phyloP scores from a whole-genome alignment of 2,797 vertebrate genomes.

The Coregonus ussuriensis region DNA sequence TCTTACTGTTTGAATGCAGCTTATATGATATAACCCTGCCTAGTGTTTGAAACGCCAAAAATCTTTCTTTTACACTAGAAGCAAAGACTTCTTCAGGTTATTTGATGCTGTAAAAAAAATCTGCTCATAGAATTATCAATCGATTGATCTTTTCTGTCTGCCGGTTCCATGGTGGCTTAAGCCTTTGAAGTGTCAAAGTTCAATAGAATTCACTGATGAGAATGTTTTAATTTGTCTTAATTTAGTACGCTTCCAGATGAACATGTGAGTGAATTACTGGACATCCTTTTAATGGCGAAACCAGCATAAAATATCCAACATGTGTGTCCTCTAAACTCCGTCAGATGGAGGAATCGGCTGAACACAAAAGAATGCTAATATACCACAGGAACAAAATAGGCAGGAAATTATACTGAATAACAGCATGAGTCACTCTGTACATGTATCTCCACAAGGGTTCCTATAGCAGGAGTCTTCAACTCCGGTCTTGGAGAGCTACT shows the following conservation, averaged over 20 bases:
- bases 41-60: neutral
- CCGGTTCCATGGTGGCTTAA: neutral
- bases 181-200: neutral
- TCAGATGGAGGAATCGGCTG: neutral
- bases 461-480: neutral
- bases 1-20: neutral
- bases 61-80: neutral
- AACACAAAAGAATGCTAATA: neutral
- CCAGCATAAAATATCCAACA: neutral
- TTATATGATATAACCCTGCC: neutral
- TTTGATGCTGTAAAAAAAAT: neutral
- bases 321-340: neutral
- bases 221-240: slow-evolving; percentile 4
- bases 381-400: neutral
- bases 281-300: neutral
- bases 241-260: neutral
- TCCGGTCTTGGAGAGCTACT: neutral
- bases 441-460: no score
- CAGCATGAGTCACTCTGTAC: no score
- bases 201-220: neutral
- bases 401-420: neutral
- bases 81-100: neutral
- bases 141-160: neutral
- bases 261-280: neutral
- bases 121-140: neutral